Conservation (phyloP, 2,113 vertebrate genomes). For the Ictidomys tridecemlineatus region DNA sequence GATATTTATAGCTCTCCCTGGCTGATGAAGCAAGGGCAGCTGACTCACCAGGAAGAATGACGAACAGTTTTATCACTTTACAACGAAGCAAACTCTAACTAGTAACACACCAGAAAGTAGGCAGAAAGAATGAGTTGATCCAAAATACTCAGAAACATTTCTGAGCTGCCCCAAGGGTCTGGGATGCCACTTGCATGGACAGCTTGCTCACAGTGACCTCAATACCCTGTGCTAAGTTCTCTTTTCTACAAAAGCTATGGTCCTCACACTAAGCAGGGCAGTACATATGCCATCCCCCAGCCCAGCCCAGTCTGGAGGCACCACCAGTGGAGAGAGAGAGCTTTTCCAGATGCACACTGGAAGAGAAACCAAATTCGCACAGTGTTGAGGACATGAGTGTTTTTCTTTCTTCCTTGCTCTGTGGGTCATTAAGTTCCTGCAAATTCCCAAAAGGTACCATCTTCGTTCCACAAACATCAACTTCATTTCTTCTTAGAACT, state of each 20-base stretch:
- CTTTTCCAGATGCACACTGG: neutral
- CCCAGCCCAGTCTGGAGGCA: neutral
- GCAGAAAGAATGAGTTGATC: neutral
- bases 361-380: neutral
- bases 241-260: neutral
- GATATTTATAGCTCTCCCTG: conserved; percentile 68
- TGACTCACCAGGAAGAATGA: conserved; percentile 62
- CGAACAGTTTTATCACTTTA: conserved; percentile 5
- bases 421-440: neutral
- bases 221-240: neutral
- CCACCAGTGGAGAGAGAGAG: neutral
- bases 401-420: neutral
- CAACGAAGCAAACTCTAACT: conserved; percentile 18
- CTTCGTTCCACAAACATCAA: conserved; percentile 7
- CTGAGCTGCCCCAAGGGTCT: neutral
- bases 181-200: neutral
- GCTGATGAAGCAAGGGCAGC: conserved; percentile 3
- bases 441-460: neutral
- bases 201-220: neutral
- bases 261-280: neutral
- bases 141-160: neutral
- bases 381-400: neutral
- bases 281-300: neutral
- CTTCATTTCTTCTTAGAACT: neutral
- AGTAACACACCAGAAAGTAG: conserved; percentile 41